Base-by-base conservation (phyloP, 2,113 vertebrate genomes). In the Erythrocercus mccallii region DNA sequence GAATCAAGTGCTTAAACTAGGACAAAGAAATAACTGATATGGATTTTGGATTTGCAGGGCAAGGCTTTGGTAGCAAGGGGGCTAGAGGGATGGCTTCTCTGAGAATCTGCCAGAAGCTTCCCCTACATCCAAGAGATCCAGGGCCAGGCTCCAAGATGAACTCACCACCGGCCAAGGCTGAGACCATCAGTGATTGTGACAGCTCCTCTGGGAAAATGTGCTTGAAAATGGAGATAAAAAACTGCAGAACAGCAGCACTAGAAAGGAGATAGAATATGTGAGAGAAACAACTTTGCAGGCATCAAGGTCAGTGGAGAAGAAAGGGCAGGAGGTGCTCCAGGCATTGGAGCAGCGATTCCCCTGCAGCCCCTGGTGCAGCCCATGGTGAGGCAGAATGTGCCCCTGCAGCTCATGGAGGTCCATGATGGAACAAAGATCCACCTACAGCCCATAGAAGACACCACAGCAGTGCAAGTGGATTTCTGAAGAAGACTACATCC, bases 21-120 rank as follows among this genome's bases (percentile, higher is more conserved):
- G 95, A 94, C 95, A 97, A 97, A 97, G 91, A 92, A 97, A 87
- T 93, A 96, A 95, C 74, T 94, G 93, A 94, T 91, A 95, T 15
- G 6, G 61, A 37, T 44, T 30, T 10, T n/a, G 40, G 31, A 19
- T 74, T 86, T 74, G 42, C 6, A 15, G 38, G 54, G 35, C 23
- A 81, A n/a, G 23, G 31, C 27, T 81, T 62, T 74, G 54, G 35
- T 56, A 38, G 27, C 33, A 58, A 40, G 21, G 25, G 5, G 21
- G 15, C 30, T 42, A 20, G 3, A 40, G 38, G 30, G 17, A 24
- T 47, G n/a, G n/a, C 17, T 65, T 38, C 37, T 65, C 20, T 60
- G 16, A 47, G 21, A 79, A 53, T 50, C 27, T 56, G 22, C 31
- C 31, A 56, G 76, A 81, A 74, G 31, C 35, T 54, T 61, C 17